A percentile compares a stretch with the other conserved stretches of the same genome.
Conservation (phyloP, 2,888 invertebrate species). For the Scaptomyza reducta region DNA sequence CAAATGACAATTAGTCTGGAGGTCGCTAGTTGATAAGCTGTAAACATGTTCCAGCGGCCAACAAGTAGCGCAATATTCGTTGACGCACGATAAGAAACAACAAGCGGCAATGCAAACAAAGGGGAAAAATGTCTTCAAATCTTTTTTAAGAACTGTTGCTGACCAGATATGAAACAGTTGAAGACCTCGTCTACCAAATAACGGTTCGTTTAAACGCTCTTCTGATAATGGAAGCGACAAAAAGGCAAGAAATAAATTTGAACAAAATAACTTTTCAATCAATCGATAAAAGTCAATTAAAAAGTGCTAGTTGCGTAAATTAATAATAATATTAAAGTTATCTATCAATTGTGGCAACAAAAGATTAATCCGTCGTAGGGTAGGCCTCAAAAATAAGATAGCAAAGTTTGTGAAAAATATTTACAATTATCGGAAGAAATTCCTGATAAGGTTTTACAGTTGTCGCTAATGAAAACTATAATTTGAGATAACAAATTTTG, state of each 20-base stretch:
- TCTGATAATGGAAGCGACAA: slow-evolving; percentile 39
- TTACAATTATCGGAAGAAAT: too few relatives aligned
- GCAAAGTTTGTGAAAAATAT: too few relatives aligned
- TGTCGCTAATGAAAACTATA: too few relatives aligned
- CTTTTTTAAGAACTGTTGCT: slow-evolving; percentile 23
- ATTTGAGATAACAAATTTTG: too few relatives aligned
- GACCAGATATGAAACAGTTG: slow-evolving; percentile 35
- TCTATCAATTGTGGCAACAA: too few relatives aligned
- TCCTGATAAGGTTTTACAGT: too few relatives aligned
- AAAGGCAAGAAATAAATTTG: slow-evolving; percentile 39
- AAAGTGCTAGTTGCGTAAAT: neutral
- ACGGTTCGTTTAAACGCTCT: neutral
- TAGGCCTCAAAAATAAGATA: too few relatives aligned
- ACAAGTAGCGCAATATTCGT: slow-evolving; percentile 27
- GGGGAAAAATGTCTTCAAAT: neutral
- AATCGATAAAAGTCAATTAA: too few relatives aligned
- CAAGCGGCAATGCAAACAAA: slow-evolving; percentile 33
- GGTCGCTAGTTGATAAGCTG: slow-evolving; percentile 39
- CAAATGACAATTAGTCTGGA: slow-evolving; percentile 1
- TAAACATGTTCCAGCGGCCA: neutral
- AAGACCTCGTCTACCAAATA: neutral
- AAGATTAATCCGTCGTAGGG: too few relatives aligned
- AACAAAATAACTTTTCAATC: too few relatives aligned
- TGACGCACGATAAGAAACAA: slow-evolving; percentile 42
- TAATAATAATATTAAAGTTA: too few relatives aligned